These are phyloP conservation scores for Anabacerthia variegaticeps DNA, from an alignment of 2,797 vertebrate genomes.

Conservation along the genomic window DNA sequence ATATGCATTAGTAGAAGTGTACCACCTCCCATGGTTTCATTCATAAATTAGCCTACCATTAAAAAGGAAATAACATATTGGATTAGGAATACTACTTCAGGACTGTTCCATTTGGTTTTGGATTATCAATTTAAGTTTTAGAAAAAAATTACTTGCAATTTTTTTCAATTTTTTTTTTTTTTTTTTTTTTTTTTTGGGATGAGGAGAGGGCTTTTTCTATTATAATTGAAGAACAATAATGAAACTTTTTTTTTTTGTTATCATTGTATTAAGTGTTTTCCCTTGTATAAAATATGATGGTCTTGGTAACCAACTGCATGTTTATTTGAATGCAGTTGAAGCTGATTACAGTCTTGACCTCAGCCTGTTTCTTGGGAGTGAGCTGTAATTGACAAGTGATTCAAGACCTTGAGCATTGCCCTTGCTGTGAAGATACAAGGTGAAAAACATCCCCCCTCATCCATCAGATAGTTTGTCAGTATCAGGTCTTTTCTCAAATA, in stretches of 20 bases:
- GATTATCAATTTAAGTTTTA: background rate
- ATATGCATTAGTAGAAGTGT: constrained; percentile 41
- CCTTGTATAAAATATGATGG: background rate
- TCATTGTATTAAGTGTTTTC: background rate
- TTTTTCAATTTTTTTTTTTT: background rate
- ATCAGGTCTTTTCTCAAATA: background rate
- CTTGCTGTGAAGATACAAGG: background rate
- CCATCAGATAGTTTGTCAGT: background rate
- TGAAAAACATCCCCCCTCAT: background rate
- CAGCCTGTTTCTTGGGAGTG: background rate
- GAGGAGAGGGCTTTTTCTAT: background rate
- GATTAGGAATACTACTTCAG: background rate
- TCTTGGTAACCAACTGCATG: background rate
- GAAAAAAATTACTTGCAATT: background rate
- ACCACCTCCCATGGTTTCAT: constrained; percentile 31
- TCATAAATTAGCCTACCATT: constrained; percentile 50
- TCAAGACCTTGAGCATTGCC: background rate
- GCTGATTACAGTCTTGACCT: background rate
- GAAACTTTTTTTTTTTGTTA: background rate
- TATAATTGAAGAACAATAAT: background rate
- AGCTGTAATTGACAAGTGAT: background rate
- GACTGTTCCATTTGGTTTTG: background rate
- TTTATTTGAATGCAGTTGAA: background rate
- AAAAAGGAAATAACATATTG: constrained; percentile 13
- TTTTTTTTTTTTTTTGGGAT: background rate